Base-by-base conservation (phyloP, 1,140 invertebrate species). In the Daktulosphaira vitifoliae region DNA sequence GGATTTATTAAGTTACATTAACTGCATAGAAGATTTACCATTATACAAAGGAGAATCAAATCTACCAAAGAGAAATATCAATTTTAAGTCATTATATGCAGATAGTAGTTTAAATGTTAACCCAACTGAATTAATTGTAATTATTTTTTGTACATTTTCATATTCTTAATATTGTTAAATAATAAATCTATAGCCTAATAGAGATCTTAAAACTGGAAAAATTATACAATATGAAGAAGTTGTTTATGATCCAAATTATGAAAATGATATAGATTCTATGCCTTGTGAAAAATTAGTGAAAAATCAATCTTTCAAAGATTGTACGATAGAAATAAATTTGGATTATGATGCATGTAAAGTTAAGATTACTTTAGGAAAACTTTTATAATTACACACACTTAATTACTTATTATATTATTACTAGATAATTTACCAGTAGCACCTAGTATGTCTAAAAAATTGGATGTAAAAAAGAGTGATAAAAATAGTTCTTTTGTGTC, bases 301-400 rank as follows among this genome's bases (percentile, higher is more conserved):
- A 8, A 62, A 48, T 48, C 74, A 87, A 68, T 79, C 81, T 66
- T 83, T 82, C 22, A 80, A 77, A 2, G 76, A 82, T 39, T 75
- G 81, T 42, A 74, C 76, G 37, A 79, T 86, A 70, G 78, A 80
- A 78, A 87, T 7, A 77, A 66, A 20, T 51, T 49, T 81, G 0
- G 81, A 81, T 56, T 89, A 88, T 72, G 82, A 80, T 73, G 86
- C 87, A 25, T 84, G 85, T 87, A 88, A 66, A 87, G 84, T 37
- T 87, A 87, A 37, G n/a, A 38, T 48, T 20, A 39, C 84, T 88
- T 70, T 22, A 37, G 3, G 39, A 22, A 11, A 23, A 38, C 52
- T 0, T 48, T 13, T 49, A 44, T 65, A 66, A 44, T 16, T 37
- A 44, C n/a, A n/a, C n/a, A n/a, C n/a, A n/a, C n/a, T n/a, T n/a